Evolutionary conservation across 1,140 invertebrate species (phyloP).

Genomic region (Achroia grisella): DNA sequence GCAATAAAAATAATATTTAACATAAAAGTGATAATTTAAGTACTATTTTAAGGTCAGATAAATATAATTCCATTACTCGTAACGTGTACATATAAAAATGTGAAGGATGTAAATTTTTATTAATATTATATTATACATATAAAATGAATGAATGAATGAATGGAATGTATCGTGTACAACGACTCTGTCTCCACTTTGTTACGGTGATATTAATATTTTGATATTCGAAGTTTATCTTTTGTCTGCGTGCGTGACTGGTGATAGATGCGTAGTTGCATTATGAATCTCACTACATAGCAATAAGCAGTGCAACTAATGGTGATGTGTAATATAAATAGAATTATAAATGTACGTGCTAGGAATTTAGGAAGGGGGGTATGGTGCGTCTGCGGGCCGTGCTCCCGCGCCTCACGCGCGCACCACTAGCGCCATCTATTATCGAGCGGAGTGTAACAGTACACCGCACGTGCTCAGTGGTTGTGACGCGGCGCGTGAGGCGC

Average conservation of each 20-base stretch:
- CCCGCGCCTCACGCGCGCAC: neutral
- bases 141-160: neutral
- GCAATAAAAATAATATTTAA: too few relatives aligned
- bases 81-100: neutral
- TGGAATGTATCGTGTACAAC: constrained; percentile 23
- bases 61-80: constrained; percentile 1
- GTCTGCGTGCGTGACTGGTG: neutral
- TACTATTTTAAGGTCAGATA: constrained; percentile 22
- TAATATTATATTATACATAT: constrained; percentile 24
- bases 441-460: neutral
- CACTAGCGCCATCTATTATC: too few relatives aligned
- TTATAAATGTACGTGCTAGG: constrained; percentile 13
- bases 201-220: constrained; percentile 45
- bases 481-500: neutral
- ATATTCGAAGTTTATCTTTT: constrained; percentile 54
- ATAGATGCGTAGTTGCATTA: constrained; percentile 1
- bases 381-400: constrained; percentile 10
- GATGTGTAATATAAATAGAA: constrained; percentile 18
- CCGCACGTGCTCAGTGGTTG: too few relatives aligned
- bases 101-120: constrained; percentile 18
- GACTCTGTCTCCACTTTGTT: constrained; percentile 37
- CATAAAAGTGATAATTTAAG: constrained; percentile 11
- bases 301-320: constrained; percentile 37
- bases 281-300: constrained; percentile 31
- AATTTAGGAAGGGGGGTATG: constrained; percentile 18